Evolutionary conservation across 2,113 vertebrate genomes (phyloP).

Genomic region (Heliornis fulica): DNA sequence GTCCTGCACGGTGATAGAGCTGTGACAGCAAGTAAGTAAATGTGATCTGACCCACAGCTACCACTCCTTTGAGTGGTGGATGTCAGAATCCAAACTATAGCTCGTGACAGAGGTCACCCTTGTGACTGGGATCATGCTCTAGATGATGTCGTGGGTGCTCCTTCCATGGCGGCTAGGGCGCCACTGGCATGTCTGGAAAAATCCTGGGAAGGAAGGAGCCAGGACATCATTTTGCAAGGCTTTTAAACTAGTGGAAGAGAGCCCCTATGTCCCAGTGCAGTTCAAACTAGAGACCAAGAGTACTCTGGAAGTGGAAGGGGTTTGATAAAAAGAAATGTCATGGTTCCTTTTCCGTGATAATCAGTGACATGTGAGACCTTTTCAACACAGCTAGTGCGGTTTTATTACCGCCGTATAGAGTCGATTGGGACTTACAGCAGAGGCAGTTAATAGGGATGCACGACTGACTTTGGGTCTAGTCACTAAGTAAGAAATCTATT

Average conservation of each 20-base stretch:
- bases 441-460: not conserved
- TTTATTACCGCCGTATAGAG: too few relatives aligned
- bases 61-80: not conserved
- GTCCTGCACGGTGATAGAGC: not conserved
- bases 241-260: not conserved
- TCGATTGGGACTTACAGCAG: not conserved
- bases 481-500: not conserved
- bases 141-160: not conserved
- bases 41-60: not conserved
- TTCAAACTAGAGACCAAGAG: not conserved
- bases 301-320: not conserved
- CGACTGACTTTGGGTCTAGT: rapidly evolving
- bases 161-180: not conserved
- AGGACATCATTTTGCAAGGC: not conserved
- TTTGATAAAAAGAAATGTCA: not conserved
- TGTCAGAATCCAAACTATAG: not conserved
- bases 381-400: rapidly evolving
- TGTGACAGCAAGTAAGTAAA: not conserved
- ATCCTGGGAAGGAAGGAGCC: not conserved
- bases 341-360: not conserved
- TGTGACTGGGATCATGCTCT: not conserved
- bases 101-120: not conserved
- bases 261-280: rapidly evolving
- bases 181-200: not conserved
- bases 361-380: too few relatives aligned